Evolutionary conservation across 2,113 vertebrate genomes (phyloP).

Genomic region (Aythya baeri): DNA sequence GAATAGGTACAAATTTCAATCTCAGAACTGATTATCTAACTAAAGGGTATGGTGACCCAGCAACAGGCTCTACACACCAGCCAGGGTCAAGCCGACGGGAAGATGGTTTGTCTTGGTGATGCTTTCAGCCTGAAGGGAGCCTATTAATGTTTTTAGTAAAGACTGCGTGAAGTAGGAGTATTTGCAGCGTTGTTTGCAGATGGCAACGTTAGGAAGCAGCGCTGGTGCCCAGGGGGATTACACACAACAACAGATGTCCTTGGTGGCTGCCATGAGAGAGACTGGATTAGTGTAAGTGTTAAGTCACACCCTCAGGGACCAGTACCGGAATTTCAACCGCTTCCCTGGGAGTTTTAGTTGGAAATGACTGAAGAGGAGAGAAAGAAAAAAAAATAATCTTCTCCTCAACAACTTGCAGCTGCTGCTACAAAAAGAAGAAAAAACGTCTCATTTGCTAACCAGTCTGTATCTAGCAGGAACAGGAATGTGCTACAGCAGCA

Average conservation of each 20-base stretch:
- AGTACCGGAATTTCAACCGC: neutral
- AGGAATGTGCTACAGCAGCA: neutral
- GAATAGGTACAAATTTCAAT: neutral
- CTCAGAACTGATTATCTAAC: neutral
- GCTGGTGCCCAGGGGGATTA: neutral
- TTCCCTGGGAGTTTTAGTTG: neutral
- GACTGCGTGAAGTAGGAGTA: neutral
- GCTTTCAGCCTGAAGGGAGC: neutral
- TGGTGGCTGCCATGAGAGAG: neutral
- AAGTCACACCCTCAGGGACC: neutral
- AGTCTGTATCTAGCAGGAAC: neutral
- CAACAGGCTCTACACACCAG: neutral
- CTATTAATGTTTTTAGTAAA: neutral
- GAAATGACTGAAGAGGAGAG: neutral
- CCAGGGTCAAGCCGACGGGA: neutral
- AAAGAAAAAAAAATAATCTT: neutral
- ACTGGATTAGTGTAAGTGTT: neutral
- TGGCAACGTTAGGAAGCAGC: neutral
- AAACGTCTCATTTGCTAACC: neutral
- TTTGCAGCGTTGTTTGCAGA: neutral
- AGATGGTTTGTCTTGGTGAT: neutral
- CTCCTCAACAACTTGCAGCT: neutral
- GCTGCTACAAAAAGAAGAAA: accelerated
- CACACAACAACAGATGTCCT: neutral
- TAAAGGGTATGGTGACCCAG: neutral